Evolutionary conservation across 2,797 vertebrate genomes (phyloP).

Genomic region (Platalea minor): DNA sequence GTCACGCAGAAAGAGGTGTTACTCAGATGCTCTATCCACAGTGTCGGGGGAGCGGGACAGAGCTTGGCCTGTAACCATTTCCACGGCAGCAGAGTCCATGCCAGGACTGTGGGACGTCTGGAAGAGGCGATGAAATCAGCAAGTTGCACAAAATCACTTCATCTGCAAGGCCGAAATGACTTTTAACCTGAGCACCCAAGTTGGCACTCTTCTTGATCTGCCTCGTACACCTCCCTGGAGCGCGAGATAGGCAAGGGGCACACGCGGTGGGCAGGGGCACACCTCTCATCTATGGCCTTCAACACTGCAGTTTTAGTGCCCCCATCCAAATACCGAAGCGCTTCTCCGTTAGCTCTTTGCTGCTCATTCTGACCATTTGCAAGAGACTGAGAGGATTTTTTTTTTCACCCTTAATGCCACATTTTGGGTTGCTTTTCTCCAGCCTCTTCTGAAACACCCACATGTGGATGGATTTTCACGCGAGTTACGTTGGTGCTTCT

Average conservation of each 20-base stretch:
- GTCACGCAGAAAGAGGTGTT: neutral
- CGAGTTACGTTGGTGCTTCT: neutral
- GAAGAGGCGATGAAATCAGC: neutral
- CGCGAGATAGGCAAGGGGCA: neutral
- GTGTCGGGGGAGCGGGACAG: neutral
- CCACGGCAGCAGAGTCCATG: fast-evolving
- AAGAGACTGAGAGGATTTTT: neutral
- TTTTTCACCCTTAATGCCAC: neutral
- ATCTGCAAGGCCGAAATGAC: neutral
- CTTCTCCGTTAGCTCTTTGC: neutral
- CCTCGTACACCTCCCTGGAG: neutral
- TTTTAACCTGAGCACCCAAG: neutral
- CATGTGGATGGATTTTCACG: neutral
- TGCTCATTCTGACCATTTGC: neutral
- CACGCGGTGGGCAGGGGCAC: neutral
- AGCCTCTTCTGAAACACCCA: neutral
- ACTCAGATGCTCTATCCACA: neutral
- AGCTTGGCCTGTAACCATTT: neutral
- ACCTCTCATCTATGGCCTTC: neutral
- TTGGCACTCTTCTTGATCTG: neutral
- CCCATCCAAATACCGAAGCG: neutral
- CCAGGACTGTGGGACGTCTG: neutral
- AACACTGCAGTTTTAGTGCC: neutral
- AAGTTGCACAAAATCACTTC: neutral
- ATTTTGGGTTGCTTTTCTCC: neutral